Evolutionary conservation across 2,797 vertebrate species (phyloP), one percentile per base, ranked within the genome.

Genomic region (Melanotaenia nigrans): DNA sequence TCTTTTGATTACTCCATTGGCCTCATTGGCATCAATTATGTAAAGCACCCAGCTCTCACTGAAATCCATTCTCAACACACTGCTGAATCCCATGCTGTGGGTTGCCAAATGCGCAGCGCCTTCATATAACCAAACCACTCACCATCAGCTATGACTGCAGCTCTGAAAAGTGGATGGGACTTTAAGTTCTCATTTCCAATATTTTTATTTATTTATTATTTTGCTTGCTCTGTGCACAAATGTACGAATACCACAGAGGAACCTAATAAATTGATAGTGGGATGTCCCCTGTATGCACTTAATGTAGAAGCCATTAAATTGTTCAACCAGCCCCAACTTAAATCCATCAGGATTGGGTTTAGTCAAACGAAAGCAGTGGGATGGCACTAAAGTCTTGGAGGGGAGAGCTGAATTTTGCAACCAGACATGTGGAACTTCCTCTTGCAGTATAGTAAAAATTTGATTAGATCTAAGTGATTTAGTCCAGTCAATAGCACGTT

Each of bases 271-370:
- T 75, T 55, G 66, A 75, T 58, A 56, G 30, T 25, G 14, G 25
- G 32, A 42, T 61, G 47, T 73, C 59, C 66, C 63, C 64, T 49
- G 79, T 25, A 55, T 42, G 25, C 70, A 75, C 69, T 65, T 79
- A 85, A 87, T 84, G 63, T 62, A 51, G 69, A 75, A 78, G 77
- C 79, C 78, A 71, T 89, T 91, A 90, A 81, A 79, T 54, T 68
- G 78, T 84, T 85, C 79, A 83, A 60, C 67, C 73, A 81, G 62
- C 60, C 68, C 54, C 7, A 54, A 61, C 75, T 64, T 73, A 38
- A 62, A 86, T 89, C 73, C 49, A 83, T 85, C 82, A 83, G 68
- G 2, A 59, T 9, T 47, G 25, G 51, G 51, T 72, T 80, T 58
- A 70, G 75, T 85, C 73, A 83, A 75, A 86, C 89, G 75, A 81